Evolutionary conservation across 2,888 invertebrate species (phyloP).

Genomic region (Dryobota labecula): DNA sequence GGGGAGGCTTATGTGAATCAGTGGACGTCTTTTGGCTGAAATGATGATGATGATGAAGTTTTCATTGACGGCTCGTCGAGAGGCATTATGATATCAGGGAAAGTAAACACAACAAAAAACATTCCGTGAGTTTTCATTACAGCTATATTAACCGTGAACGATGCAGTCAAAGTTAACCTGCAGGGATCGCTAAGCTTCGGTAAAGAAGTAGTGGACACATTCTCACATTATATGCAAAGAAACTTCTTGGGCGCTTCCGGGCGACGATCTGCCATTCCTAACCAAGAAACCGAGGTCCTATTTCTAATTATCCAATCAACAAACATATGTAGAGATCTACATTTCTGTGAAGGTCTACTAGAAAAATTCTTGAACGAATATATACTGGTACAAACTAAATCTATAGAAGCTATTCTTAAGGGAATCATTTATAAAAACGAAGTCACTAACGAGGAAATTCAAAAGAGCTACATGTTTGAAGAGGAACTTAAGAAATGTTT

Average conservation of each 20-base stretch:
- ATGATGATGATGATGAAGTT: no score
- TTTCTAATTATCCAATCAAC: slow-evolving; percentile 70
- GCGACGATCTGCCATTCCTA: slow-evolving; percentile 63
- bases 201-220: slow-evolving; percentile 77
- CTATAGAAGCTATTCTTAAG: slow-evolving; percentile 71
- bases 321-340: slow-evolving; percentile 73
- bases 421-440: slow-evolving; percentile 62
- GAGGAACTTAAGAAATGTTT: slow-evolving; percentile 70
- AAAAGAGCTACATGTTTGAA: slow-evolving; percentile 64
- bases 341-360: slow-evolving; percentile 71
- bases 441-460: slow-evolving; percentile 32
- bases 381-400: slow-evolving; percentile 70
- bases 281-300: slow-evolving; percentile 65
- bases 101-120: background rate
- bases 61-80: no score
- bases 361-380: slow-evolving; percentile 76
- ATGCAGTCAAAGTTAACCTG: slow-evolving; percentile 79
- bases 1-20: no score
- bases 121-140: slow-evolving; percentile 53
- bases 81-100: no score
- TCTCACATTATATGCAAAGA: slow-evolving; percentile 70
- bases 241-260: slow-evolving; percentile 42
- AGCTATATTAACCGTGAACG: slow-evolving; percentile 65
- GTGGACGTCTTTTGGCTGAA: no score
- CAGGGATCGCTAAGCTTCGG: slow-evolving; percentile 80